Evolutionary conservation across 2,888 invertebrate genomes (phyloP).

Genomic region (Amblyteles armatorius): DNA sequence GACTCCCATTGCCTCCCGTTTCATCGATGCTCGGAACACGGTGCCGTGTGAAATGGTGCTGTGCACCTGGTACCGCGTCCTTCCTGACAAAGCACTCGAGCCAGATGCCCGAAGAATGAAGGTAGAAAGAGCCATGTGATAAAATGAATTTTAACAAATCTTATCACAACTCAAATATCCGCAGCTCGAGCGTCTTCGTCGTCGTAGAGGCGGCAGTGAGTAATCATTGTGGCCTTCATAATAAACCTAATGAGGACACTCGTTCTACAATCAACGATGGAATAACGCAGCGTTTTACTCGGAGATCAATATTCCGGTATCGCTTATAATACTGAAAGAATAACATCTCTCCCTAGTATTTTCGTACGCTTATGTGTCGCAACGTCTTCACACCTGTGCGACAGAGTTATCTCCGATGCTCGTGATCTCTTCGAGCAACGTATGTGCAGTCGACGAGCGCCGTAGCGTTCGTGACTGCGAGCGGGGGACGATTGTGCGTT

Average conservation of each 20-base stretch:
- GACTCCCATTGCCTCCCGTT: background rate
- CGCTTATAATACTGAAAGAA: background rate
- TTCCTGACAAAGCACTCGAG: constrained; percentile 21
- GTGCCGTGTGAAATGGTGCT: constrained; percentile 16
- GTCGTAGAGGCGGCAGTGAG: constrained; percentile 11
- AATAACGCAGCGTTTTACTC: constrained; percentile 24
- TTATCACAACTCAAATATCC: constrained; percentile 6
- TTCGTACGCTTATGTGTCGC: background rate
- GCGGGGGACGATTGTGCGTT: constrained; percentile 56
- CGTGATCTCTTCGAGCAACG: constrained; percentile 8
- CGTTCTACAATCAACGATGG: constrained; percentile 27
- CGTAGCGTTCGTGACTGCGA: constrained; percentile 34
- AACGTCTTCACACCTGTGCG: background rate
- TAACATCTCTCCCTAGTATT: background rate
- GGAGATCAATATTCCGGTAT: constrained; percentile 39
- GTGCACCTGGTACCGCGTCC: constrained; percentile 32
- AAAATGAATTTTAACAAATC: constrained; percentile 32
- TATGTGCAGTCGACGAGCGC: constrained; percentile 12
- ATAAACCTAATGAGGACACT: constrained; percentile 51
- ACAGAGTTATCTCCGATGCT: background rate
- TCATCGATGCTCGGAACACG: background rate
- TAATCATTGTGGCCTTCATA: constrained; percentile 54
- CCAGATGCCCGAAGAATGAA: constrained; percentile 10
- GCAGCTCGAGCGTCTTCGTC: background rate
- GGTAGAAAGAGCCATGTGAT: constrained; percentile 9